phyloP scores from a whole-genome alignment of 2,888 invertebrate species.

The Gymnosoma rotundatum region DNA sequence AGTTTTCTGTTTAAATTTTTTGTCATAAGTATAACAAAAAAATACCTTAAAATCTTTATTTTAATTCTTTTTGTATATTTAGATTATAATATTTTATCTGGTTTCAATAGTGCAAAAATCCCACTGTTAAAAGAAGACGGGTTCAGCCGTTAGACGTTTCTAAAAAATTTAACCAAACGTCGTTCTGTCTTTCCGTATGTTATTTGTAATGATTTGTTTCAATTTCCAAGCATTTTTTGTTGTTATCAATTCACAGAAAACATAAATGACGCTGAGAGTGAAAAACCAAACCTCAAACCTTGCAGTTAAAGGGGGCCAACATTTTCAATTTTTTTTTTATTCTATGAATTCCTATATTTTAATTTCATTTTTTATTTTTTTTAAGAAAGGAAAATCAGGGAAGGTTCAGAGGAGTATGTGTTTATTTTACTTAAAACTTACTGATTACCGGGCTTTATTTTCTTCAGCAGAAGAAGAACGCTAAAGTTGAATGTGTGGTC shows the following conservation, averaged over 20 bases:
- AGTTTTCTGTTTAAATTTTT: no score
- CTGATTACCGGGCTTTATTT: no score
- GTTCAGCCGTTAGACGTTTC: background rate
- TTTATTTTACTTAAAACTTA: no score
- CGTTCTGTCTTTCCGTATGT: slow-evolving; percentile 25
- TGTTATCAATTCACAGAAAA: slow-evolving; percentile 58
- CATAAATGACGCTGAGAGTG: slow-evolving; percentile 47
- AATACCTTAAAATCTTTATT: no score
- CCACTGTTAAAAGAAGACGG: slow-evolving; percentile 45
- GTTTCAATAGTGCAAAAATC: background rate
- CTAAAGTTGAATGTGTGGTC: no score
- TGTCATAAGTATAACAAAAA: no score
- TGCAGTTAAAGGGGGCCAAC: background rate
- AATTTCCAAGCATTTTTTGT: slow-evolving; percentile 54
- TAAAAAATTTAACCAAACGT: slow-evolving; percentile 6
- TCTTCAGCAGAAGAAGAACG: no score
- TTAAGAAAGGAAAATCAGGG: no score
- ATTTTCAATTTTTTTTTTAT: background rate
- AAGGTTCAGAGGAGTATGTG: no score
- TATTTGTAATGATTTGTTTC: slow-evolving; percentile 67
- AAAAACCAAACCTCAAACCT: slow-evolving; percentile 20
- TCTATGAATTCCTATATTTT: no score
- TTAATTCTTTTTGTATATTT: no score
- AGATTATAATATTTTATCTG: background rate
- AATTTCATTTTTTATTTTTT: no score